These are phyloP conservation scores for Scarus forsteni DNA, from an alignment of 2,797 vertebrate genomes.

Conservation along the genomic window DNA sequence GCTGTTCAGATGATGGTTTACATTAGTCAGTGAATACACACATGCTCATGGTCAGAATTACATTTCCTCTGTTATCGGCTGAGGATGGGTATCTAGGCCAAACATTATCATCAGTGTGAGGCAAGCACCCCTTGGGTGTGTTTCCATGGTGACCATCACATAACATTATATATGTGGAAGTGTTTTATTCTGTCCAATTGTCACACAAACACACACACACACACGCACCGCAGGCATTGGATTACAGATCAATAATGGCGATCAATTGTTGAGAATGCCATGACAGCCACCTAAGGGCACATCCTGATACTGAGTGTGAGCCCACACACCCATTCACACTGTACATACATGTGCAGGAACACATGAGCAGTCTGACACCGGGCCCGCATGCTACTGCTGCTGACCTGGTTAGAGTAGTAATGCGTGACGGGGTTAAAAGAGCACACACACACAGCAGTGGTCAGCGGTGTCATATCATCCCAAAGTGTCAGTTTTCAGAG, in stretches of 20 bases:
- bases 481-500: slow-evolving; percentile 59
- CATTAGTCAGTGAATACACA: slow-evolving; percentile 52
- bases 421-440: slow-evolving; percentile 32
- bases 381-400: slow-evolving; percentile 27
- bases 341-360: slow-evolving; percentile 16
- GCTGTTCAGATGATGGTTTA: slow-evolving; percentile 71
- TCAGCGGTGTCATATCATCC: slow-evolving; percentile 41
- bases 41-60: slow-evolving; percentile 31
- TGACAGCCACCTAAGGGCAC: slow-evolving; percentile 64
- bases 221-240: slow-evolving; percentile 42
- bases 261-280: slow-evolving; percentile 61
- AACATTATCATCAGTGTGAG: slow-evolving; percentile 76
- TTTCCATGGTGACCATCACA: slow-evolving; percentile 83
- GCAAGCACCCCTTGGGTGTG: slow-evolving; percentile 66
- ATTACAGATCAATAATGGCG: slow-evolving; percentile 69
- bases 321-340: slow-evolving; percentile 11
- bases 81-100: slow-evolving; percentile 80
- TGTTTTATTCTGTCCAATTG: slow-evolving; percentile 52
- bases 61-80: slow-evolving; percentile 63
- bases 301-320: slow-evolving; percentile 12
- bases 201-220: slow-evolving; percentile 4
- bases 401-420: slow-evolving; percentile 49
- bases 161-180: slow-evolving; percentile 71
- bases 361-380: slow-evolving; percentile 33
- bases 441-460: slow-evolving; percentile 5